These are phyloP conservation scores for Hemithea aestivaria DNA, from an alignment of 2,888 invertebrate species.

Conservation along the genomic window DNA sequence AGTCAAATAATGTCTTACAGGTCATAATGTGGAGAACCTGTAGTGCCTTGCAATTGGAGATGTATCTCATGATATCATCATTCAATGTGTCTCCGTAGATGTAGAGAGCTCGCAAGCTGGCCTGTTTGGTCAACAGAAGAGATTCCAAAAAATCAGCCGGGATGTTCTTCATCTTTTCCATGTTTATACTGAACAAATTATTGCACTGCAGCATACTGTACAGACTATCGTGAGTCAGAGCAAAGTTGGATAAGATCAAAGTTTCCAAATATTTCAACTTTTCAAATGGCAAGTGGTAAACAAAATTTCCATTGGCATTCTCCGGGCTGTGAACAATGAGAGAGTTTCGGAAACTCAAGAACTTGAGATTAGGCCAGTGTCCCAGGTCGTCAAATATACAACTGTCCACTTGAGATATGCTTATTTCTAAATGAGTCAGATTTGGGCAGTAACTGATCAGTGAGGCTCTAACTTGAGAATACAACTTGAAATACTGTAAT, in stretches of 20 bases:
- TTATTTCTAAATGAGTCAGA: slow-evolving; percentile 75
- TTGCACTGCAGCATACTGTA: slow-evolving; percentile 71
- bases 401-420: slow-evolving; percentile 76
- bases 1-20: slow-evolving; percentile 74
- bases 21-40: slow-evolving; percentile 74
- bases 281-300: slow-evolving; percentile 72
- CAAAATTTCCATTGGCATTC: slow-evolving; percentile 70
- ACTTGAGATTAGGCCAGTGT: slow-evolving; percentile 72
- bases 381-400: slow-evolving; percentile 74
- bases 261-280: slow-evolving; percentile 66
- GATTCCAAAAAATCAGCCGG: slow-evolving; percentile 72
- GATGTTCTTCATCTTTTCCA: slow-evolving; percentile 78
- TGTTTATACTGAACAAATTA: slow-evolving; percentile 71
- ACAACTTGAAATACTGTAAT: slow-evolving; percentile 76
- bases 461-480: slow-evolving; percentile 72
- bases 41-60: slow-evolving; percentile 64
- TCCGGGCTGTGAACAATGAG: slow-evolving; percentile 69
- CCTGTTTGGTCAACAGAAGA: slow-evolving; percentile 62
- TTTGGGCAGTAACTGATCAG: slow-evolving; percentile 73
- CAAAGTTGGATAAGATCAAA: slow-evolving; percentile 71
- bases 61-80: slow-evolving; percentile 67
- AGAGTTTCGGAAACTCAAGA: slow-evolving; percentile 74
- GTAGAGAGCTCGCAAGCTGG: slow-evolving; percentile 60
- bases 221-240: slow-evolving; percentile 66
- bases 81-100: slow-evolving; percentile 75